Conservation (phyloP, 1,140 invertebrate species). For the Polypedilum vanderplanki region DNA sequence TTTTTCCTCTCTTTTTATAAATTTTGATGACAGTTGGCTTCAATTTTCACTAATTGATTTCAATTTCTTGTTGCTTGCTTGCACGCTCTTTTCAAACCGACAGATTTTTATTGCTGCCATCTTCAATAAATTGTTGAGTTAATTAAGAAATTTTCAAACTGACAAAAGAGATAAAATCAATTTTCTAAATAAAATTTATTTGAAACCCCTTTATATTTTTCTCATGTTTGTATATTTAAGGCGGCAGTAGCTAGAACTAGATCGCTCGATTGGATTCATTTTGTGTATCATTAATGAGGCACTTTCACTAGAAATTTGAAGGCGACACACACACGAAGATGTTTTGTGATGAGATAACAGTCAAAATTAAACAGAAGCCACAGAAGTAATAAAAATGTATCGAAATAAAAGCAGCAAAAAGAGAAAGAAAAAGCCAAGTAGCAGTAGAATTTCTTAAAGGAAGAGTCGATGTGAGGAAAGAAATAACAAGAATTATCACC, state of each 20-base stretch:
- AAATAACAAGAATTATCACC: slow-evolving; percentile 14
- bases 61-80: slow-evolving; percentile 2
- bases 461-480: neutral
- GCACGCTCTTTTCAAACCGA: slow-evolving; percentile 1
- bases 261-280: slow-evolving; percentile 10
- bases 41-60: slow-evolving; percentile 19
- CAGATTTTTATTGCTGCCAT: slow-evolving; percentile 6
- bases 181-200: neutral
- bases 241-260: neutral
- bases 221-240: neutral
- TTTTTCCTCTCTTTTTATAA: neutral
- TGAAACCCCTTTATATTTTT: slow-evolving; percentile 4
- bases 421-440: neutral
- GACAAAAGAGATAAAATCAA: slow-evolving; percentile 13
- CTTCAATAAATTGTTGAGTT: slow-evolving; percentile 7
- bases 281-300: neutral
- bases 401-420: neutral
- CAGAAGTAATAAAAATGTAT: slow-evolving; percentile 6
- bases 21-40: slow-evolving; percentile 17
- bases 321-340: neutral
- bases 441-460: neutral
- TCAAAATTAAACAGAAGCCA: slow-evolving; percentile 10
- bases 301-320: slow-evolving; percentile 18
- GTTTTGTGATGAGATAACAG: neutral
- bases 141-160: slow-evolving; percentile 17